phyloP scores from a whole-genome alignment of 2,797 vertebrate genomes.

The Girardinus metallicus region DNA sequence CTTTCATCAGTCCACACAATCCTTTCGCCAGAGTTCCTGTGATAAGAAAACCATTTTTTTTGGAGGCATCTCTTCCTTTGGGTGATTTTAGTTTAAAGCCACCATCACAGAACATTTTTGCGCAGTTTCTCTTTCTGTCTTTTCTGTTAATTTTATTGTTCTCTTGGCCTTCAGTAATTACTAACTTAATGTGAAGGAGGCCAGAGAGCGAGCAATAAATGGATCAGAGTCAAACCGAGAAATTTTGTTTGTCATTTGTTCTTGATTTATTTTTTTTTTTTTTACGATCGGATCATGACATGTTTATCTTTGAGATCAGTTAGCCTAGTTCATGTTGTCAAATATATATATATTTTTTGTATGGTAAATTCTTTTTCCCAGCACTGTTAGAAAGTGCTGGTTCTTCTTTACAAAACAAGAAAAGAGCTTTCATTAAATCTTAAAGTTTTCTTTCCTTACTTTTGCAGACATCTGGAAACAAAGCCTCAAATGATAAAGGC shows the following conservation, averaged over 20 bases:
- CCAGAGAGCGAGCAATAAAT: no score
- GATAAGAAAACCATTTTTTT: no score
- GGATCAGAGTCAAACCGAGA: no score
- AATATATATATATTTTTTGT: background rate
- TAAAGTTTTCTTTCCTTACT: conserved; percentile 8
- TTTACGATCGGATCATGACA: background rate
- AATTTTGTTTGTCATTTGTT: background rate
- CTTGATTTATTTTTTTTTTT: background rate
- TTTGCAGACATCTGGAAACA: conserved; percentile 68
- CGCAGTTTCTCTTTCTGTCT: no score
- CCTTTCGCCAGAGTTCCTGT: no score
- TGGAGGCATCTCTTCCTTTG: no score
- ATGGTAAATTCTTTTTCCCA: background rate
- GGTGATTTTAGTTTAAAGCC: no score
- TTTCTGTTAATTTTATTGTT: no score
- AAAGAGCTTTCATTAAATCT: background rate
- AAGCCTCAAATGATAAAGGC: conserved; percentile 52
- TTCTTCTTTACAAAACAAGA: background rate
- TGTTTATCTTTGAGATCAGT: background rate
- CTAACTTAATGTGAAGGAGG: no score
- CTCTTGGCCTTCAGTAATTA: no score
- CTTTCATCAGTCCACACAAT: background rate
- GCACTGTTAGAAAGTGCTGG: background rate
- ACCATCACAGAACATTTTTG: no score
- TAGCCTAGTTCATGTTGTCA: background rate